A percentile compares a stretch with the other conserved stretches of the same genome.
Conservation (phyloP, 2,888 invertebrate species). For the Acleris cristana region DNA sequence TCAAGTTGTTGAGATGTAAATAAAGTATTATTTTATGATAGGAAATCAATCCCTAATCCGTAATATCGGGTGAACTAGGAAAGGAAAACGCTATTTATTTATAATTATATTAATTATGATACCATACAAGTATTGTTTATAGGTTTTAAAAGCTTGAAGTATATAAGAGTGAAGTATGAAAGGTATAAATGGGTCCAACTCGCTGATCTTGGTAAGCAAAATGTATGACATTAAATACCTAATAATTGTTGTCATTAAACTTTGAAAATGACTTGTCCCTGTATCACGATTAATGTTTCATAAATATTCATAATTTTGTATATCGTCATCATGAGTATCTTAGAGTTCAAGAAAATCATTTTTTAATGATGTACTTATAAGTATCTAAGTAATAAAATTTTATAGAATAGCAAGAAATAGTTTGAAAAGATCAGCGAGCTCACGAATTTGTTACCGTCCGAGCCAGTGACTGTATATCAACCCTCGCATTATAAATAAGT, state of each 20-base stretch:
- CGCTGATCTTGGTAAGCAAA: slow-evolving; percentile 39
- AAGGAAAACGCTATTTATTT: slow-evolving; percentile 54
- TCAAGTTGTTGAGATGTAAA: slow-evolving; percentile 7
- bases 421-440: not conserved
- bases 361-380: not conserved
- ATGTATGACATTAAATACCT: too few species aligned
- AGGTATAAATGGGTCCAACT: slow-evolving; percentile 54
- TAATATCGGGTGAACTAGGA: slow-evolving; percentile 62
- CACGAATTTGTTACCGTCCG: slow-evolving; percentile 16
- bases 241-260: too few species aligned
- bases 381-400: not conserved
- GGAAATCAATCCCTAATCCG: slow-evolving; percentile 52
- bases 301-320: too few species aligned
- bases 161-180: slow-evolving; percentile 62
- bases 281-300: too few species aligned
- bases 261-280: too few species aligned
- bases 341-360: too few species aligned
- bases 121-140: slow-evolving; percentile 78
- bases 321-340: too few species aligned
- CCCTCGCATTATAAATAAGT: slow-evolving; percentile 31
- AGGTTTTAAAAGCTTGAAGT: slow-evolving; percentile 57
- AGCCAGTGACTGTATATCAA: slow-evolving; percentile 59
- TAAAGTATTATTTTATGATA: slow-evolving; percentile 48
- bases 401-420: not conserved
- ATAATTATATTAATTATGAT: slow-evolving; percentile 52